Evolutionary conservation across 2,888 invertebrate genomes (phyloP), one percentile per base, ranked within the genome.

Genomic region (Smittia sp.): DNA sequence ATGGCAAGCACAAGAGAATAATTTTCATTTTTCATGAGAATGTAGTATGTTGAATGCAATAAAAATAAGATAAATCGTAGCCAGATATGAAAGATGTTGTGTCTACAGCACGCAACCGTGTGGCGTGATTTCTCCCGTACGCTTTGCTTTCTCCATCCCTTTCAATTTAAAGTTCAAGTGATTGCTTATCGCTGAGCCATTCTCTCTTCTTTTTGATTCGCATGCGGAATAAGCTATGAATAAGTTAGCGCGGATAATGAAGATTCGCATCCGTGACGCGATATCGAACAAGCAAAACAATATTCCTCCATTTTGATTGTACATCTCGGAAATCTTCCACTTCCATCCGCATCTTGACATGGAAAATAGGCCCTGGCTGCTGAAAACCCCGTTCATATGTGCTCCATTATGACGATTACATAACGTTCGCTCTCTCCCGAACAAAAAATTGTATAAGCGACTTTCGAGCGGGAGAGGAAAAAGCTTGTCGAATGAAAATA

Each of bases 271-370:
- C 15, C 58, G 58, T 58, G 58, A 58, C 18, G 58, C 6, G 13
- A 22, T 24, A 58, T 20, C 58, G 15, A 68, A 68, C 38, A 39
- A 70, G 58, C 2, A 58, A 70, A 70, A 70, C 70, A 70, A 70
- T 70, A 52, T 70, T 70, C 70, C 70, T 27, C 70, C 70, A 70
- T 70, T 70, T 70, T 70, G 54, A 70, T 54, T 24, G 27, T 46
- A 52, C 32, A 54, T 32, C 52, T 41, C 24, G 24, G 54, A 65
- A 27, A 11, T 65, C 65, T 54, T 4, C 9, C n/a, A n/a, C 18
- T 54, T 54, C 6, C 39, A 9, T 58, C 24, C 15, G 4, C 24
- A 15, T 58, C 58, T 11, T 58, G 52, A 58, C 58, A 58, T 22
- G 18, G n/a, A 46, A 46, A 46, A 58, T 58, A 22, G 22, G 58